phyloP scores from a whole-genome alignment of 2,888 invertebrate species.

The Dexiosoma caninum region DNA sequence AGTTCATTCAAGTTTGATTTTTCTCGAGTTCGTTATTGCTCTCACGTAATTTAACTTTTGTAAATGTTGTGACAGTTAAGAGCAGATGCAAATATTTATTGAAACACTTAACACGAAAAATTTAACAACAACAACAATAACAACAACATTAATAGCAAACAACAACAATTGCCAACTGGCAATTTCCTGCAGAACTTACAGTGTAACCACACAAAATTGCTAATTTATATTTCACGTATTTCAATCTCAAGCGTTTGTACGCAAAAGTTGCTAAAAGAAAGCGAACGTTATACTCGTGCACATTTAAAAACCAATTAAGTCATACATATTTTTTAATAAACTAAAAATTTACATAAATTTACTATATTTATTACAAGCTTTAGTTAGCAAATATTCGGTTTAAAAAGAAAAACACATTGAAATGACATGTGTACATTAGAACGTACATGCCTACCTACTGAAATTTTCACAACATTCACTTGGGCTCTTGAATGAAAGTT shows the following conservation, averaged over 20 bases:
- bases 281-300: not conserved
- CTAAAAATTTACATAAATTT: too few species aligned
- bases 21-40: conserved; percentile 12
- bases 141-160: too few species aligned
- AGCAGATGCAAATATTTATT: conserved; percentile 40
- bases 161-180: not conserved
- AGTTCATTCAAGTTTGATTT: conserved; percentile 28
- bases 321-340: not conserved
- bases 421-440: too few species aligned
- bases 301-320: not conserved
- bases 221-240: not conserved
- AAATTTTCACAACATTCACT: too few species aligned
- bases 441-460: too few species aligned
- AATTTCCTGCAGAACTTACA: not conserved
- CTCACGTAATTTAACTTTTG: conserved; percentile 20
- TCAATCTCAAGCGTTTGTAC: not conserved
- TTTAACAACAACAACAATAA: conserved; percentile 24
- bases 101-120: conserved; percentile 26
- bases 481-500: too few species aligned
- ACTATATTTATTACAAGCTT: too few species aligned
- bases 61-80: conserved; percentile 35
- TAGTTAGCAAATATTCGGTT: too few species aligned
- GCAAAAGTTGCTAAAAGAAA: not conserved
- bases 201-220: not conserved
- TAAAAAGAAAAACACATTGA: too few species aligned